Evolutionary conservation across 2,797 vertebrate species (phyloP).

Genomic region (Clamator glandarius): DNA sequence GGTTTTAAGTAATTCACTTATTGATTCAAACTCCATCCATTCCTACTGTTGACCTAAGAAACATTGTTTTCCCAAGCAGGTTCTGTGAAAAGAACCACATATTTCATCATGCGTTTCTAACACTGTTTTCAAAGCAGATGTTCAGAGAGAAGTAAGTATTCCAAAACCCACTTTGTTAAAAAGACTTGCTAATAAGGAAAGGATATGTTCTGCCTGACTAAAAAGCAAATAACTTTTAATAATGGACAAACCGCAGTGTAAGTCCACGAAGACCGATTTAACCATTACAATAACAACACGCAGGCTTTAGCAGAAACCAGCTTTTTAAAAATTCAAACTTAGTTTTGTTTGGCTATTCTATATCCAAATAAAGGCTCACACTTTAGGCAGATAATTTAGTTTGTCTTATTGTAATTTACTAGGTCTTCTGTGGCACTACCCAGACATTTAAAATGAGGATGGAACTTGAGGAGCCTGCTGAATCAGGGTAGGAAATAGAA

Average conservation of each 20-base stretch:
- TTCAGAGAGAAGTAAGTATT: background rate
- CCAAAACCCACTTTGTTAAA: conserved; percentile 9
- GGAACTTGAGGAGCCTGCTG: background rate
- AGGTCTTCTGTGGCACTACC: background rate
- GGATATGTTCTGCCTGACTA: background rate
- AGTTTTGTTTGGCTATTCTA: background rate
- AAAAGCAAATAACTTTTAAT: conserved; percentile 24
- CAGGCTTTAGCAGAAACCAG: background rate
- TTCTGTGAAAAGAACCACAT: background rate
- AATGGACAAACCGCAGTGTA: background rate
- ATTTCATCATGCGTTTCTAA: background rate
- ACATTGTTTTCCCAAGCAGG: background rate
- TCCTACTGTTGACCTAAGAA: background rate
- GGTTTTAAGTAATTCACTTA: background rate
- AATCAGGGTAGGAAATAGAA: background rate
- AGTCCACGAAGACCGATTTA: background rate
- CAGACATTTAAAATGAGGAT: background rate
- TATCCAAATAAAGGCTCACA: background rate
- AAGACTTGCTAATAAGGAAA: background rate
- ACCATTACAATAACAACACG: background rate
- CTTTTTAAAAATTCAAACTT: conserved; percentile 1
- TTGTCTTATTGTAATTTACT: background rate
- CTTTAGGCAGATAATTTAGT: background rate
- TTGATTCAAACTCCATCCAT: background rate
- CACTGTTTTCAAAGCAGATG: conserved; percentile 29